Evolutionary conservation across 1,140 invertebrate genomes (phyloP).

Genomic region (Homalodisca vitripennis): DNA sequence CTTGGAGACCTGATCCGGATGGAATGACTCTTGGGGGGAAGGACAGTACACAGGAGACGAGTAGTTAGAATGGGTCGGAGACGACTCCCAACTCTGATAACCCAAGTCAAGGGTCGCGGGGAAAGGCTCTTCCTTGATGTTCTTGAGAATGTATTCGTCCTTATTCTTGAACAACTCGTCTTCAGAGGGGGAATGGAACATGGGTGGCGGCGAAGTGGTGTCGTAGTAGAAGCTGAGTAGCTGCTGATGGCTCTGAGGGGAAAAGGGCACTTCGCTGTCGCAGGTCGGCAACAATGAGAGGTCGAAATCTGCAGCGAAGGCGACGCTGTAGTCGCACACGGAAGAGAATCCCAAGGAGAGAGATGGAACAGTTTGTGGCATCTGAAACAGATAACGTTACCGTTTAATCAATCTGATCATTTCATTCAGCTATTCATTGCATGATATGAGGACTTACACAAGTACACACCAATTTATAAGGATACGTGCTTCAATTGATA

Average conservation of each 20-base stretch:
- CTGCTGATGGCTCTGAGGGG: constrained; percentile 58
- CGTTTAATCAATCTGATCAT: neutral
- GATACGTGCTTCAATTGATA: neutral
- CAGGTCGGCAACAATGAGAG: constrained; percentile 67
- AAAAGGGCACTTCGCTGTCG: constrained; percentile 52
- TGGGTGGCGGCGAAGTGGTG: constrained; percentile 54
- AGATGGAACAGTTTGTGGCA: constrained; percentile 78
- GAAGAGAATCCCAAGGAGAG: constrained; percentile 62
- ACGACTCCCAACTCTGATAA: constrained; percentile 27
- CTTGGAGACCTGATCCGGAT: constrained; percentile 44
- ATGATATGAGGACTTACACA: neutral
- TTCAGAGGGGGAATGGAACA: constrained; percentile 50
- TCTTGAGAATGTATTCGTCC: constrained; percentile 25
- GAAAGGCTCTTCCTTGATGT: constrained; percentile 37
- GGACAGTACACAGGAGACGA: constrained; percentile 16
- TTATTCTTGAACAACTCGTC: no score
- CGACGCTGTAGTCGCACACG: constrained; percentile 61
- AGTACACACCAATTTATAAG: neutral
- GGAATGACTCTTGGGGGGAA: neutral
- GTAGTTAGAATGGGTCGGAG: neutral
- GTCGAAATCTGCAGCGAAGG: constrained; percentile 68
- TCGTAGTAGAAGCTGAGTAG: constrained; percentile 49
- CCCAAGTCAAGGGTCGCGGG: neutral
- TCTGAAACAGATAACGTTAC: constrained; percentile 56
- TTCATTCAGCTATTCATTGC: neutral